Percentiles rank a stretch among this genome's conserved stretches.
These are phyloP conservation scores for Cancer borealis DNA, from an alignment of 2,888 invertebrate species.

Conservation along the genomic window DNA sequence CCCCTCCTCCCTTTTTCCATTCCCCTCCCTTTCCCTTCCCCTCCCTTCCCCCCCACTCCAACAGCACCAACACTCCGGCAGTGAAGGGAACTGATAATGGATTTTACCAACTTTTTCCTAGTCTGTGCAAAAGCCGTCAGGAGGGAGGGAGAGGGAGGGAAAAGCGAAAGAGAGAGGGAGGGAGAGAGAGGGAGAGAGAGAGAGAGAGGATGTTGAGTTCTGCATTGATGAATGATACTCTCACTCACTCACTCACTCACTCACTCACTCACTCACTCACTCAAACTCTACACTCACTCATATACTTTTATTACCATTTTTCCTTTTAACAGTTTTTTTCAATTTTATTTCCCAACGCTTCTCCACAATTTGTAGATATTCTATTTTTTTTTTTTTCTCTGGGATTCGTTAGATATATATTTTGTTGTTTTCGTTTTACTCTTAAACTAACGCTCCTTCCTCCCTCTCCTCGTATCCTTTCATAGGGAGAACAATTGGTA, in stretches of 20 bases:
- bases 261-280: slow-evolving; percentile 29
- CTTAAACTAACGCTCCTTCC: neutral
- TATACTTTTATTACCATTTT: neutral
- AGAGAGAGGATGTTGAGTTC: neutral
- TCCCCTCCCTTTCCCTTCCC: neutral
- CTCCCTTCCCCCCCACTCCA: neutral
- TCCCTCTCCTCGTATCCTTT: neutral
- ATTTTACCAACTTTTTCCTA: slow-evolving; percentile 59
- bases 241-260: slow-evolving; percentile 2
- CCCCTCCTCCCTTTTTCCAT: neutral
- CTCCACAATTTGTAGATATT: neutral
- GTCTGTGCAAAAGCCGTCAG: neutral
- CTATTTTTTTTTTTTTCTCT: neutral
- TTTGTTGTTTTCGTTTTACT: neutral
- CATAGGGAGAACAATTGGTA: neutral
- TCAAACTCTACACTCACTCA: neutral
- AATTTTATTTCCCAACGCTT: neutral
- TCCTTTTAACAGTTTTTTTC: neutral
- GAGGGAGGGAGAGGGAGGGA: neutral
- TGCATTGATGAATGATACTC: slow-evolving; percentile 21
- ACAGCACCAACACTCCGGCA: slow-evolving; percentile 16
- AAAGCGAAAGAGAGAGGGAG: neutral
- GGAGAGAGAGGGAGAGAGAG: neutral
- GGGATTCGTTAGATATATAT: neutral
- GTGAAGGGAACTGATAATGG: slow-evolving; percentile 57